Evolutionary conservation across 2,888 invertebrate genomes (phyloP), one percentile per base, ranked within the genome.

Genomic region (Seira musarum): DNA sequence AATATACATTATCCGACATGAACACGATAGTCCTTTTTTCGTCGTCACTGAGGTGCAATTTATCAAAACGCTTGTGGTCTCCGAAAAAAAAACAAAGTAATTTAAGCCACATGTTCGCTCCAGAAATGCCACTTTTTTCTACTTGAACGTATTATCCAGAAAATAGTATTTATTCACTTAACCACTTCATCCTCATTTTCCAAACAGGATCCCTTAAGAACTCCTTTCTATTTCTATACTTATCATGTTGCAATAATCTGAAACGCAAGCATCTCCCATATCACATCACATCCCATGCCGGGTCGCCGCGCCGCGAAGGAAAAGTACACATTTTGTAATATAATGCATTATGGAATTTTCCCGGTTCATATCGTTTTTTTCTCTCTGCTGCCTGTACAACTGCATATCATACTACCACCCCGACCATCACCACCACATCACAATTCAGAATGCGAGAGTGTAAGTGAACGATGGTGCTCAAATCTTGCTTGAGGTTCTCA

Each of bases 401-500:
- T n/a, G n/a, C n/a, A 8, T 30, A 30, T 30, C 30, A 30, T 30
- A 8, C 8, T 30, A n/a, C n/a, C n/a, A n/a, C n/a, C n/a, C n/a
- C n/a, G n/a, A n/a, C 8, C 30, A 8, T 8, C 30, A 30, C 8
- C 30, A 53, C 17, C 53, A 17, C 53, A 53, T 53, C 53, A 53
- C 53, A 53, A 53, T 53, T 53, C 53, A 53, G 53, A 53, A 53
- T 53, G n/a, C 53, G 53, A 17, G 53, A 53, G 35, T 61, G 35
- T 61, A 57, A 57, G 30, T n/a, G 68, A 57, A 57, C 13, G 19
- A 69, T 19, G 70, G 61, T 61, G 61, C 71, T 78, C 49, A 66
- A 71, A 78, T 78, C 71, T 78, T n/a, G 78, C 46, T 71, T 35
- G 61, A 78, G 66, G 60, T 78, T 71, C 61, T 61, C 71, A 24